phyloP scores from a whole-genome alignment of 2,797 vertebrate species.

The Acomys russatus region DNA sequence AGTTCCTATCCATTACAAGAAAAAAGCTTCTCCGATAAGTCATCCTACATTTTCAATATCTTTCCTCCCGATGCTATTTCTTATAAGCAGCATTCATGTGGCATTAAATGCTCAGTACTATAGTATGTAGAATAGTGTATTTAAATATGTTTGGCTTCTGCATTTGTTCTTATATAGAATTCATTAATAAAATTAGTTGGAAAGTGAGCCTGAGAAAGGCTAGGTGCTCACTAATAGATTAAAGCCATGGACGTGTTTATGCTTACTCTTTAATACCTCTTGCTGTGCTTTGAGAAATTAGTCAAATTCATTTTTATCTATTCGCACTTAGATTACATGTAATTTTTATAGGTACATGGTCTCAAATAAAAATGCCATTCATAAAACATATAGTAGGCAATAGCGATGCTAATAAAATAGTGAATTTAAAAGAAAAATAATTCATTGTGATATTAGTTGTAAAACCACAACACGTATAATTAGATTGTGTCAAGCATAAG shows the following conservation, averaged over 20 bases:
- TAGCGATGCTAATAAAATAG: not conserved
- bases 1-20: not conserved
- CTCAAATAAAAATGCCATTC: constrained; percentile 32
- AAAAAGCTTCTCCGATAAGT: not conserved
- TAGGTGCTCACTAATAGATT: not conserved
- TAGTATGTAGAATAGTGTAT: not conserved
- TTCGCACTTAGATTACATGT: constrained; percentile 24
- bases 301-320: not conserved
- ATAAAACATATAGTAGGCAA: not conserved
- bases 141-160: not conserved
- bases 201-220: constrained; percentile 13
- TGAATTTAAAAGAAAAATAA: constrained; percentile 20
- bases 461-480: constrained; percentile 13
- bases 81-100: not conserved
- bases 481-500: not conserved
- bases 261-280: not conserved
- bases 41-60: not conserved
- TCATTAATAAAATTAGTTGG: not conserved
- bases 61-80: constrained; percentile 4
- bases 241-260: not conserved
- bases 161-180: not conserved
- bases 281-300: constrained; percentile 48
- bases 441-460: constrained; percentile 18
- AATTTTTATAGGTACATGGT: constrained; percentile 5
- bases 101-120: not conserved